A percentile compares a stretch with the other conserved stretches of the same genome.
phyloP scores from a whole-genome alignment of 1,140 invertebrate species.

The Macrotrachela quadricornifera region DNA sequence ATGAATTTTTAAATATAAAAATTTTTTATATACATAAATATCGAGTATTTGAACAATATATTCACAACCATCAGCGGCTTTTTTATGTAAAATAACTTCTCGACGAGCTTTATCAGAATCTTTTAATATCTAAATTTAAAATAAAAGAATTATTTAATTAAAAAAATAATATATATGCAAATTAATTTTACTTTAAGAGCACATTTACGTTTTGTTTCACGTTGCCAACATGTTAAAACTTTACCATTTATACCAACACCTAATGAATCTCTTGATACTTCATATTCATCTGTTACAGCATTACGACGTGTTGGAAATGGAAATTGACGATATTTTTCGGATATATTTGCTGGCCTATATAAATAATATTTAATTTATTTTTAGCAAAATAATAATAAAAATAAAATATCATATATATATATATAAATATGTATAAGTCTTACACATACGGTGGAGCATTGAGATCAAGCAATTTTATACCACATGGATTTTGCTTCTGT shows the following conservation, averaged over 20 bases:
- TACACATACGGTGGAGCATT: too few species aligned
- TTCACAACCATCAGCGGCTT: slow-evolving; percentile 2
- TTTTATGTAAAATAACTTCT: slow-evolving; percentile 2
- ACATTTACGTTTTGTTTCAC: slow-evolving; percentile 45
- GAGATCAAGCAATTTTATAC: too few species aligned
- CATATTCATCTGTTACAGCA: slow-evolving; percentile 70
- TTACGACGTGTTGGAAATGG: slow-evolving; percentile 16
- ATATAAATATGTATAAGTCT: too few species aligned
- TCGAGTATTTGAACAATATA: slow-evolving; percentile 7
- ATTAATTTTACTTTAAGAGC: slow-evolving; percentile 51
- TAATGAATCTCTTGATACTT: slow-evolving; percentile 72
- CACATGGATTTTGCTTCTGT: too few species aligned
- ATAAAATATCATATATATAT: too few species aligned
- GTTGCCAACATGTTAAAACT: slow-evolving; percentile 40
- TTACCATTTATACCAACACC: slow-evolving; percentile 95
- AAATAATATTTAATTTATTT: too few species aligned
- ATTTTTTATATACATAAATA: not conserved
- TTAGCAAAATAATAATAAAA: too few species aligned
- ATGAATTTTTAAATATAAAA: too few species aligned
- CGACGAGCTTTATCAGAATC: slow-evolving; percentile 5
- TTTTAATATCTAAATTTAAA: not conserved
- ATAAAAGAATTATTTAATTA: not conserved
- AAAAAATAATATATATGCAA: slow-evolving; percentile 10
- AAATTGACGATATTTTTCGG: too few species aligned
- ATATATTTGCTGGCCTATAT: too few species aligned